A percentile compares a stretch with the other conserved stretches of the same genome.
Evolutionary conservation across 2,888 invertebrate genomes (phyloP).

Genomic region (Metalampra italica): DNA sequence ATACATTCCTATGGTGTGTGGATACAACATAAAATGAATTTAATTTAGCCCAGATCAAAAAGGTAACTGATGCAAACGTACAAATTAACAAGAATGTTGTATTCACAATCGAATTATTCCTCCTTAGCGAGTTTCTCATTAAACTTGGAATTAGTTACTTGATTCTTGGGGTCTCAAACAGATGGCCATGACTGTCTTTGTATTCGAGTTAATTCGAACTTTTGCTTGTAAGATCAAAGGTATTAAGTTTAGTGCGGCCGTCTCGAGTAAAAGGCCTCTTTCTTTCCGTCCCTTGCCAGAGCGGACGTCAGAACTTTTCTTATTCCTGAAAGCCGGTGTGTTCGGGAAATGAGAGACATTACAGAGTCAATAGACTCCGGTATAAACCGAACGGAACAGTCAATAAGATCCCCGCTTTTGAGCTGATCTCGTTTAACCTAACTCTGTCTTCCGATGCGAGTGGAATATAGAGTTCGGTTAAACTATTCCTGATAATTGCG

Average conservation of each 20-base stretch:
- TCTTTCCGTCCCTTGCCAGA: constrained; percentile 56
- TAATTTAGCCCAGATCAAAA: constrained; percentile 30
- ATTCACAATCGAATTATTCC: constrained; percentile 63
- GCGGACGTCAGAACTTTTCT: constrained; percentile 65
- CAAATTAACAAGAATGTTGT: constrained; percentile 42
- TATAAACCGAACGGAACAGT: constrained; percentile 59
- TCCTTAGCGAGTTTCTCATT: constrained; percentile 61
- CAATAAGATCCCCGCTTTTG: constrained; percentile 62
- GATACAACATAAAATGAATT: constrained; percentile 22
- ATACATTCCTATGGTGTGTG: constrained; percentile 3
- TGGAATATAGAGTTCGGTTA: constrained; percentile 43
- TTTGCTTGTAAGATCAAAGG: constrained; percentile 68
- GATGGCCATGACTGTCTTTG: constrained; percentile 63
- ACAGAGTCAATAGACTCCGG: constrained; percentile 69
- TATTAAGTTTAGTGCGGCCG: constrained; percentile 61
- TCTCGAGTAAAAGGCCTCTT: constrained; percentile 53
- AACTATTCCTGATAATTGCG: constrained; percentile 38
- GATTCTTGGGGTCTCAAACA: constrained; percentile 48
- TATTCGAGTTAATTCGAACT: constrained; percentile 67
- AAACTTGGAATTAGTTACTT: constrained; percentile 66
- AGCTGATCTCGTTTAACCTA: constrained; percentile 54
- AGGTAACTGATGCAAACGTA: constrained; percentile 34
- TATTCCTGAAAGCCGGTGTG: constrained; percentile 62
- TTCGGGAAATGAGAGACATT: constrained; percentile 74
- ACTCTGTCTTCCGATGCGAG: constrained; percentile 49